Evolutionary conservation across 1,140 invertebrate species (phyloP).

Genomic region (Megalopta genalis): DNA sequence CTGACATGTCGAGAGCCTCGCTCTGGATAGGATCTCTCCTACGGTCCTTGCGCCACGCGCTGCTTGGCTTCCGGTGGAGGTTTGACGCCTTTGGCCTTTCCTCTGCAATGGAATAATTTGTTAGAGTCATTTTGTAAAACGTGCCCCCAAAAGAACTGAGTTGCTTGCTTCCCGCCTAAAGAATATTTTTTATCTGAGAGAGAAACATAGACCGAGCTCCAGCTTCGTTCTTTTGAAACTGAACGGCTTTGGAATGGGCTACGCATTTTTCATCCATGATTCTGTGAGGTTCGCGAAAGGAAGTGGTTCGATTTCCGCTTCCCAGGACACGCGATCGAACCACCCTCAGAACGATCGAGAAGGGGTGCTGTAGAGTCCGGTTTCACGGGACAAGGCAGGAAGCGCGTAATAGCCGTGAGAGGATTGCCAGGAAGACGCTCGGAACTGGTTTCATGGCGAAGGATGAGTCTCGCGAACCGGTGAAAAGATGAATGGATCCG

Average conservation of each 20-base stretch:
- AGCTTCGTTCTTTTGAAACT: no score
- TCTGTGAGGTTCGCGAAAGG: no score
- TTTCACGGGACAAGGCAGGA: conserved; percentile 77
- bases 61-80: conserved; percentile 77
- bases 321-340: neutral
- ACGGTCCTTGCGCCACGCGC: conserved; percentile 77
- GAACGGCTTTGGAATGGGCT: neutral
- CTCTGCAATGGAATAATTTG: conserved; percentile 59
- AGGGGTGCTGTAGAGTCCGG: conserved; percentile 58
- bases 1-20: conserved; percentile 78
- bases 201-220: no score
- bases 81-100: conserved; percentile 75
- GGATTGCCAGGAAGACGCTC: conserved; percentile 66
- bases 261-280: neutral
- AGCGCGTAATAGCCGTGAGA: conserved; percentile 80
- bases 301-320: no score
- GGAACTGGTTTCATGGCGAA: conserved; percentile 65
- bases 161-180: no score
- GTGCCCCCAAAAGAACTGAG: no score
- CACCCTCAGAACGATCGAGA: conserved; percentile 37
- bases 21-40: conserved; percentile 78
- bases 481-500: conserved; percentile 58
- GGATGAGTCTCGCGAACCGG: conserved; percentile 50
- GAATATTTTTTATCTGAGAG: no score
- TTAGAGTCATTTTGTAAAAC: no score